Percentiles rank a stretch among this genome's conserved stretches.
Conservation (phyloP, 64 coral and sea anemone genomes). For the Montipora efflorescens region DNA sequence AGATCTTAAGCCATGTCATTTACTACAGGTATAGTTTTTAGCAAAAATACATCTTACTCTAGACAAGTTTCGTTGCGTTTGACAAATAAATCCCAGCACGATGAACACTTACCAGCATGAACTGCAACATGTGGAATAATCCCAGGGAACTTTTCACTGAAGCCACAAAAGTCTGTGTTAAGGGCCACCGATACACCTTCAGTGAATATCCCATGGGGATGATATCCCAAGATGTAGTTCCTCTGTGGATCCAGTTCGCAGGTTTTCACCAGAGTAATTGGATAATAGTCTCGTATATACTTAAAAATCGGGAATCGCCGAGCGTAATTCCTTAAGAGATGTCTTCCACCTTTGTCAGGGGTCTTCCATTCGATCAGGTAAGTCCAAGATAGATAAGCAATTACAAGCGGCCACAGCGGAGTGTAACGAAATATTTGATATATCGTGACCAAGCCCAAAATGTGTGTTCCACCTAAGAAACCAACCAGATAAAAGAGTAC, state of each 20-base stretch:
- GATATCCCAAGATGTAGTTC: constrained; percentile 87
- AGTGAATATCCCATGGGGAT: constrained; percentile 68
- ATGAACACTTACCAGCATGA: not conserved
- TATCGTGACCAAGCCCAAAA: constrained; percentile 23
- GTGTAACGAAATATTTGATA: constrained; percentile 57
- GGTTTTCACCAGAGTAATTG: constrained; percentile 81
- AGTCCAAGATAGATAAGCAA: constrained; percentile 72
- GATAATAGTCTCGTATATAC: constrained; percentile 82
- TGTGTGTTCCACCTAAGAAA: constrained; percentile 20
- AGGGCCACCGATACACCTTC: constrained; percentile 71
- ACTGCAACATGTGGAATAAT: constrained; percentile 75
- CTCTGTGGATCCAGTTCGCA: constrained; percentile 71
- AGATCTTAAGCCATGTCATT: too few relatives aligned
- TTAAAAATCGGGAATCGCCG: constrained; percentile 66
- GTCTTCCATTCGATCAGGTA: constrained; percentile 73
- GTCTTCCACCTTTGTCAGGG: constrained; percentile 60
- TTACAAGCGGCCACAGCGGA: constrained; percentile 47
- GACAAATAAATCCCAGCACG: not conserved
- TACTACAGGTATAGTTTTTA: too few relatives aligned
- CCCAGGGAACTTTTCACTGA: constrained; percentile 78
- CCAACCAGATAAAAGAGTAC: constrained; percentile 13
- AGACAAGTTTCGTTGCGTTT: not conserved
- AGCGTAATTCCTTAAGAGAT: constrained; percentile 36
- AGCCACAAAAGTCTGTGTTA: constrained; percentile 68
- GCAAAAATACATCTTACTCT: not conserved